Evolutionary conservation across 2,888 invertebrate species (phyloP).

Genomic region (Furcula furcula): DNA sequence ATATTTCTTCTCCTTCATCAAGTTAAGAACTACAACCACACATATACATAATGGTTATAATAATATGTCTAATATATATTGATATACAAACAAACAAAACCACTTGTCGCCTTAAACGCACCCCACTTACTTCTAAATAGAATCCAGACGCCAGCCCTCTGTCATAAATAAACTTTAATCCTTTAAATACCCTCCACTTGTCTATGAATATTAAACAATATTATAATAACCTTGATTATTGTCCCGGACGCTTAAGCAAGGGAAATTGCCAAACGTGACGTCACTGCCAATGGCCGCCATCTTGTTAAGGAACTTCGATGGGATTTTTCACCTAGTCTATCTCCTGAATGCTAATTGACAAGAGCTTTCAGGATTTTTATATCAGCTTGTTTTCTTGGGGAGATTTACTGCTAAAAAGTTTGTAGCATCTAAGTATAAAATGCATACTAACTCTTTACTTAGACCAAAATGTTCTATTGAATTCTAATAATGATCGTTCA

Average conservation of each 20-base stretch:
- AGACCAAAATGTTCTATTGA: too few relatives aligned
- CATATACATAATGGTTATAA: too few relatives aligned
- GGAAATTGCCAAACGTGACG: slow-evolving; percentile 51
- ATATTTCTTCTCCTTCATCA: too few relatives aligned
- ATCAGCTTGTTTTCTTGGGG: slow-evolving; percentile 1
- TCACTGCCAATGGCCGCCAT: slow-evolving; percentile 37
- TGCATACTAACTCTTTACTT: too few relatives aligned
- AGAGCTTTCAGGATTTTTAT: slow-evolving; percentile 4
- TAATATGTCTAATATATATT: too few relatives aligned
- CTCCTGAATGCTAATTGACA: slow-evolving; percentile 50
- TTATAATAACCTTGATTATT: slow-evolving; percentile 60
- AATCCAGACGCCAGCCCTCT: neutral
- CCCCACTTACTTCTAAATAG: neutral
- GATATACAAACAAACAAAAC: too few relatives aligned
- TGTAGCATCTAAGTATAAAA: too few relatives aligned
- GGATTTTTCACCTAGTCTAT: slow-evolving; percentile 46
- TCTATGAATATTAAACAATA: slow-evolving; percentile 53
- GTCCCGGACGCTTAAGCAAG: slow-evolving; percentile 51
- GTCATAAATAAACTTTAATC: slow-evolving; percentile 42
- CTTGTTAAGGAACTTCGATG: slow-evolving; percentile 51
- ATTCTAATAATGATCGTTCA: too few relatives aligned
- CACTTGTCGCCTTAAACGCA: neutral
- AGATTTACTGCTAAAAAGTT: slow-evolving; percentile 5
- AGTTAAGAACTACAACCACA: too few relatives aligned
- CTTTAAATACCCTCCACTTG: slow-evolving; percentile 22